Conservation (phyloP, 2,113 vertebrate genomes). For the Pluvialis apricaria region DNA sequence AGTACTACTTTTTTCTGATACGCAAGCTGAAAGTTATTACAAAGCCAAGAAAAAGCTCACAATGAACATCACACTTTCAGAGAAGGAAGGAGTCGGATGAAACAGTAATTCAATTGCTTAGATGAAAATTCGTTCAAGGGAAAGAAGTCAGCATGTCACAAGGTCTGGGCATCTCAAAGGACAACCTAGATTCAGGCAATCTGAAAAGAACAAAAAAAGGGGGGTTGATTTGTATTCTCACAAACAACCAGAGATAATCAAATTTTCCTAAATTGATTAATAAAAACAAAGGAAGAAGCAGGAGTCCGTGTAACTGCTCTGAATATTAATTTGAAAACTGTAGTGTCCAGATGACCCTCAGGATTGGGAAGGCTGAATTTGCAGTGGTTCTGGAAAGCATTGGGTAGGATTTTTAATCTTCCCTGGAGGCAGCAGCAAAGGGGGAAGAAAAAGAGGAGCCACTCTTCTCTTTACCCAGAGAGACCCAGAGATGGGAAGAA, state of each 20-base stretch:
- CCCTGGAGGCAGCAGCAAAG: neutral
- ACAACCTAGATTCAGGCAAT: neutral
- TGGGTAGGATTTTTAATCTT: neutral
- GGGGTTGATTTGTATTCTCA: neutral
- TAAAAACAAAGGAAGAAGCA: slow-evolving; percentile 6
- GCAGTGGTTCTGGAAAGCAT: neutral
- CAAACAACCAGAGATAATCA: slow-evolving; percentile 8
- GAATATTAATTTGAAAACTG: neutral
- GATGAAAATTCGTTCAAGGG: neutral
- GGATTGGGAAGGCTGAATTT: neutral
- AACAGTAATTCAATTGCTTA: neutral
- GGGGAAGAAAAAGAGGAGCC: neutral
- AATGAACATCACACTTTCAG: neutral
- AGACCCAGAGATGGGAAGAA: neutral
- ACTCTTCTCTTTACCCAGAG: neutral
- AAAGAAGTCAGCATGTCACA: neutral
- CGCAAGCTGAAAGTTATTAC: neutral
- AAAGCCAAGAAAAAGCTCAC: neutral
- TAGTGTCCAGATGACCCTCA: neutral
- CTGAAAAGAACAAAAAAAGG: neutral
- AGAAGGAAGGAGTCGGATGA: neutral
- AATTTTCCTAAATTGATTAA: slow-evolving; percentile 16
- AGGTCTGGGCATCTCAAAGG: neutral
- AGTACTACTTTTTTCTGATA: neutral
- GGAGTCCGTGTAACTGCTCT: neutral